Evolutionary conservation across 2,797 vertebrate species (phyloP).

Genomic region (Vireo griseus): DNA sequence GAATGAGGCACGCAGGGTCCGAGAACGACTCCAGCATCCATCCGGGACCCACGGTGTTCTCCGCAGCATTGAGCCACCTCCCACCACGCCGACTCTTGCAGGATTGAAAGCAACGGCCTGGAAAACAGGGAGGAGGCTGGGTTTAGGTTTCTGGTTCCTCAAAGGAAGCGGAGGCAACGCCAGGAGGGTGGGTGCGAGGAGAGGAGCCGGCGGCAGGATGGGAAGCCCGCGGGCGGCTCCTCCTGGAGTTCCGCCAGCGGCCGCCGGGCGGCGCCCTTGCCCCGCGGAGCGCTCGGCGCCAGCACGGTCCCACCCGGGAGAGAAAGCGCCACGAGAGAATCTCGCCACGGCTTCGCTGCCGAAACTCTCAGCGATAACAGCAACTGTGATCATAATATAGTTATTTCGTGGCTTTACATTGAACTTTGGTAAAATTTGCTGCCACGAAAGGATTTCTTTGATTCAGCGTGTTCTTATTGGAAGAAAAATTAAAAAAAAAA

Average conservation of each 20-base stretch:
- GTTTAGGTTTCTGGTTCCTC: background rate
- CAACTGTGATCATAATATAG: fast-evolving
- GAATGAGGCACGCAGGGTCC: fast-evolving
- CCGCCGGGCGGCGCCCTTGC: background rate
- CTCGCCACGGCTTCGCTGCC: no score
- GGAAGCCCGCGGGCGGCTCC: background rate
- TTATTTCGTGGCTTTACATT: background rate
- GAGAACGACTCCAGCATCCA: fast-evolving
- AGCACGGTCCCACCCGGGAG: no score
- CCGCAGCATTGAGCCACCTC: background rate
- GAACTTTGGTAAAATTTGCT: background rate
- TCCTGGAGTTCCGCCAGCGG: fast-evolving
- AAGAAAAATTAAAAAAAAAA: background rate
- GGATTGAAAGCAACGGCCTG: background rate
- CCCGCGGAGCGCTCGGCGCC: background rate
- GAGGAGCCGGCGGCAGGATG: fast-evolving
- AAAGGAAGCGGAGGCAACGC: background rate
- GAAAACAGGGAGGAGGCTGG: background rate
- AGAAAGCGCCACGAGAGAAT: no score
- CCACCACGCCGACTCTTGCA: background rate
- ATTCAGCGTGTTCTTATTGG: background rate
- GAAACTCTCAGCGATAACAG: no score
- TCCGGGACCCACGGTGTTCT: fast-evolving
- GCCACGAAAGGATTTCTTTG: background rate
- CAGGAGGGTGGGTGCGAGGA: fast-evolving